These are phyloP conservation scores for Philaethria dido DNA, from an alignment of 2,888 invertebrate species.

Conservation along the genomic window DNA sequence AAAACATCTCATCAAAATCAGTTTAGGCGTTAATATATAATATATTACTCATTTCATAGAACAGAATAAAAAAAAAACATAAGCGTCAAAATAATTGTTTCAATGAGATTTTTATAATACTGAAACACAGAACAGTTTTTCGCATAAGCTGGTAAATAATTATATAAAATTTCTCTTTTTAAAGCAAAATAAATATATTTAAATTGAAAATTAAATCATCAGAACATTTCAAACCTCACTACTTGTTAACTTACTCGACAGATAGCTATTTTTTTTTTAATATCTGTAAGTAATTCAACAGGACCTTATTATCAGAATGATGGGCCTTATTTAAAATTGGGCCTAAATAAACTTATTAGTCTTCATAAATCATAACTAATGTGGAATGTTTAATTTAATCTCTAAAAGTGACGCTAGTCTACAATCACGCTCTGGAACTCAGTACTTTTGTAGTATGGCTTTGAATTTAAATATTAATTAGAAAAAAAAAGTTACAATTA, in stretches of 20 bases:
- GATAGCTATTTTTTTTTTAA: not conserved
- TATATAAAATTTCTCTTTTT: not conserved
- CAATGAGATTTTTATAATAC: slow-evolving; percentile 35
- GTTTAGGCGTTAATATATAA: not conserved
- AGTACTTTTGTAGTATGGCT: slow-evolving; percentile 33
- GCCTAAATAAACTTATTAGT: too few species aligned
- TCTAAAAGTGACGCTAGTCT: slow-evolving; percentile 48
- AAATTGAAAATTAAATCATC: not conserved
- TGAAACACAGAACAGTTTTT: slow-evolving; percentile 22
- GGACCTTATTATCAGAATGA: not conserved
- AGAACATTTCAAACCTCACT: not conserved
- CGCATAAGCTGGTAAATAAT: not conserved
- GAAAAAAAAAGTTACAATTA: not conserved
- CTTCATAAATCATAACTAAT: slow-evolving; percentile 40
- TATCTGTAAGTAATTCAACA: not conserved
- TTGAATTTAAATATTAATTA: not conserved
- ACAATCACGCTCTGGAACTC: slow-evolving; percentile 34
- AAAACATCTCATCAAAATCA: slow-evolving; percentile 13
- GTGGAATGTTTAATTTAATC: slow-evolving; percentile 60
- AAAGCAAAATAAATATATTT: slow-evolving; percentile 5
- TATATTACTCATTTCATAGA: not conserved
- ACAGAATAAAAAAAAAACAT: not conserved
- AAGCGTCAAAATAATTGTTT: not conserved
- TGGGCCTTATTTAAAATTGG: slow-evolving; percentile 14
- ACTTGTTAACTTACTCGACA: slow-evolving; percentile 5